These are phyloP conservation scores for Darevskia mixta DNA, from an alignment of 2,797 vertebrate genomes.

Conservation along the genomic window DNA sequence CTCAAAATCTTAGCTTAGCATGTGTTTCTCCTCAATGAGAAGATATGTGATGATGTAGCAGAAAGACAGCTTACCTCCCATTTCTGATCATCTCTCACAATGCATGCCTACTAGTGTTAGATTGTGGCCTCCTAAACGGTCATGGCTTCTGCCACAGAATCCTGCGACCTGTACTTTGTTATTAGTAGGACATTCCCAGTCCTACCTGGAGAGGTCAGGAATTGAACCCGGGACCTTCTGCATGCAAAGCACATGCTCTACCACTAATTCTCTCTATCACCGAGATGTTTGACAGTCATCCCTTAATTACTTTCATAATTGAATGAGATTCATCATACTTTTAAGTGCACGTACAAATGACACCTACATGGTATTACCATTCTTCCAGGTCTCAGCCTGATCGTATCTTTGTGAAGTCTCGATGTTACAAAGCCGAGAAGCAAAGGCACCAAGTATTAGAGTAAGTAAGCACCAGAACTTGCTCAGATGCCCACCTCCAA, in stretches of 20 bases:
- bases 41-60: no score
- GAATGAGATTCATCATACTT: not conserved
- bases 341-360: conserved; percentile 21
- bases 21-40: no score
- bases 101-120: no score
- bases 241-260: not conserved
- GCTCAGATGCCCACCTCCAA: conserved; percentile 47
- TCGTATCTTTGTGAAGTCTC: conserved; percentile 5
- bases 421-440: fast-evolving
- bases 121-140: no score
- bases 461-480: conserved; percentile 52
- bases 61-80: no score
- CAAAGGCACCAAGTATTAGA: conserved; percentile 11
- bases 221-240: no score
- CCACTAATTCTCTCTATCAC: no score
- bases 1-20: not conserved
- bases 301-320: fast-evolving
- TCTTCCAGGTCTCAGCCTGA: conserved; percentile 62
- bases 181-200: no score
- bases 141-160: no score
- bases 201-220: no score
- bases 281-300: not conserved
- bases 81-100: no score
- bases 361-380: conserved; percentile 30
- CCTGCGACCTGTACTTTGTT: no score